A percentile compares a stretch with the other conserved stretches of the same genome.
phyloP scores from a whole-genome alignment of 2,797 vertebrate genomes.

The Rachycentron canadum region DNA sequence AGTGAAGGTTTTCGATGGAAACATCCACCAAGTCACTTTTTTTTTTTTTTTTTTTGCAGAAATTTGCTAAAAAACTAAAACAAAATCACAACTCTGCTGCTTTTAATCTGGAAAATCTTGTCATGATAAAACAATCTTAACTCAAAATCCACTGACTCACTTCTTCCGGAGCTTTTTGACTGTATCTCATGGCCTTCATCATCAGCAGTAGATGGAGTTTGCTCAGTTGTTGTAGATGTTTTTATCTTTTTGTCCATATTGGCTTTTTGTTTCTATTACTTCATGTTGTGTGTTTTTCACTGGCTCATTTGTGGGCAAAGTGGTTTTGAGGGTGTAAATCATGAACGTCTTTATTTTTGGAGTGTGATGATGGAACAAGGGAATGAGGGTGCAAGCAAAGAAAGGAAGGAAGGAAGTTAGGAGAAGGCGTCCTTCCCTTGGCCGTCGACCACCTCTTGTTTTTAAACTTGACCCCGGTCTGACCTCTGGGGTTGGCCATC shows the following conservation, averaged over 20 bases:
- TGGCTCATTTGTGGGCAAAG: neutral
- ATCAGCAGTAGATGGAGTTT: neutral
- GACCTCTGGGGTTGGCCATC: conserved; percentile 69
- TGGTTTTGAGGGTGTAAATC: neutral
- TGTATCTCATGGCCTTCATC: neutral
- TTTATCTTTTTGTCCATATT: neutral
- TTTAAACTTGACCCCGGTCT: conserved; percentile 67
- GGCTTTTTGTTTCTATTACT: no score
- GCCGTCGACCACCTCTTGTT: conserved; percentile 49
- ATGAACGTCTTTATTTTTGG: conserved; percentile 22
- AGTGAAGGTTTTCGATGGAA: neutral
- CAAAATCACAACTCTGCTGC: no score
- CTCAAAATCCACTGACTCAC: neutral
- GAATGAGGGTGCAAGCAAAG: conserved; percentile 1
- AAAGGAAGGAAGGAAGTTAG: conserved; percentile 58
- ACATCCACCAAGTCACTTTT: neutral
- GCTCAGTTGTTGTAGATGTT: neutral
- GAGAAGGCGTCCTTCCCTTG: conserved; percentile 39
- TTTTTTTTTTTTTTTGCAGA: neutral
- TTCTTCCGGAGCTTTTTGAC: neutral
- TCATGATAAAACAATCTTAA: no score
- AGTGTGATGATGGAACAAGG: conserved; percentile 23
- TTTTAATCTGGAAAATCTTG: no score
- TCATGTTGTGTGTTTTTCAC: no score
- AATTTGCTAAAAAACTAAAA: neutral